Base-by-base conservation (phyloP, 2,113 vertebrate genomes). In the Phalacrocorax pelagicus region DNA sequence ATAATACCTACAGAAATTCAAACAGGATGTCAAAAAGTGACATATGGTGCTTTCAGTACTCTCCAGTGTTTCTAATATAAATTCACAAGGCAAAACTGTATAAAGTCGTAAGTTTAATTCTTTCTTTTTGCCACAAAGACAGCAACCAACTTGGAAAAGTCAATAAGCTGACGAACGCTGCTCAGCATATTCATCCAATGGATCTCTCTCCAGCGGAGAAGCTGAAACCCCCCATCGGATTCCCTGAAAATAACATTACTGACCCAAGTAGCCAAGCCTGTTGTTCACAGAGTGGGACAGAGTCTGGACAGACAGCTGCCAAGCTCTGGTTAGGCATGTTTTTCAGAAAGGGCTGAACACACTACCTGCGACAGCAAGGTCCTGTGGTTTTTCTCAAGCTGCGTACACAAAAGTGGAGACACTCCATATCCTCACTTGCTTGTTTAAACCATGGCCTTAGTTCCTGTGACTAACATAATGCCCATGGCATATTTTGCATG, bases 1-100 rank as follows among this genome's bases (percentile, higher is more conserved):
- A 83, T 88, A 93, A 96, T 91, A 87, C 91, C 62, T 93, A 62
- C 44, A 88, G 42, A 91, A 92, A 93, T 92, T 95, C n/a, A 51
- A 94, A 88, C 83, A 88, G 80, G 29, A 90, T 95, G 34, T 75
- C 80, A 87, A 47, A 54, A 80, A 92, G 24, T 88, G 85, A 88
- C 92, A 21, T 10, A 18, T n/a, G 23, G 23, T 17, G 2, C 10
- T 83, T 10, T 70, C 47, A 59, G 57, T 70, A 23, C 30, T 91
- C 23, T 59, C 22, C 73, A 44, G 38, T 62, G 63, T 71, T 90
- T 66, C 69, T 63, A 71, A 88, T 52, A 40, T 32, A 79, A 80
- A 86, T 79, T 86, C 52, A 32, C 20, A 55, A 59, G 16, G 22
- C 29, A 59, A 67, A 86, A 52, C 23, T 36, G 38, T 65, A 69